Percentiles rank a stretch among this genome's conserved stretches.
Evolutionary conservation across 2,888 invertebrate genomes (phyloP).

Genomic region (Thereva unica): DNA sequence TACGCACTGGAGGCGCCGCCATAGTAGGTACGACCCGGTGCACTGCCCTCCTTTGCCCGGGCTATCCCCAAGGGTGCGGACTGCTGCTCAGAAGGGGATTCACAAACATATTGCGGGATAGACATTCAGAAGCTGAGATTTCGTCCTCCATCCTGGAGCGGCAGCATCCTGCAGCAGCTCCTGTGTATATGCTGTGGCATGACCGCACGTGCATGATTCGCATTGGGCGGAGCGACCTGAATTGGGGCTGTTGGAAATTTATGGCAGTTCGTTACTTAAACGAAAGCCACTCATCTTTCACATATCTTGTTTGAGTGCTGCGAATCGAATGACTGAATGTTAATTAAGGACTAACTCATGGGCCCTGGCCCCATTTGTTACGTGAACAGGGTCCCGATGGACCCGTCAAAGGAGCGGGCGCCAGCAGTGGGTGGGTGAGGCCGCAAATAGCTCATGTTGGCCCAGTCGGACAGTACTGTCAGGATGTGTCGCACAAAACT

Average conservation of each 20-base stretch:
- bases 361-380: slow-evolving; percentile 27
- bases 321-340: slow-evolving; percentile 31
- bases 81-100: neutral
- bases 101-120: slow-evolving; percentile 27
- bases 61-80: too few relatives aligned
- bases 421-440: neutral
- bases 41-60: neutral
- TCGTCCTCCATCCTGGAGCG: neutral
- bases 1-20: slow-evolving; percentile 24
- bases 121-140: slow-evolving; percentile 32
- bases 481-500: slow-evolving; percentile 23
- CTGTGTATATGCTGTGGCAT: too few relatives aligned
- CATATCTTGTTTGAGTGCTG: slow-evolving; percentile 23
- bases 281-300: slow-evolving; percentile 36
- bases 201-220: slow-evolving; percentile 14
- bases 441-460: slow-evolving; percentile 11
- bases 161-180: too few relatives aligned
- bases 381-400: slow-evolving; percentile 31
- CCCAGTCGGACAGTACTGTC: slow-evolving; percentile 13
- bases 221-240: too few relatives aligned
- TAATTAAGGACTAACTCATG: slow-evolving; percentile 24
- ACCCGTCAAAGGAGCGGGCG: slow-evolving; percentile 14
- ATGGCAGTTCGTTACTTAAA: slow-evolving; percentile 35
- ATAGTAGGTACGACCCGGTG: slow-evolving; percentile 7
- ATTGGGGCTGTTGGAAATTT: slow-evolving; percentile 10